Evolutionary conservation across 1,140 invertebrate species (phyloP).

Genomic region (Nasonia longicornis): DNA sequence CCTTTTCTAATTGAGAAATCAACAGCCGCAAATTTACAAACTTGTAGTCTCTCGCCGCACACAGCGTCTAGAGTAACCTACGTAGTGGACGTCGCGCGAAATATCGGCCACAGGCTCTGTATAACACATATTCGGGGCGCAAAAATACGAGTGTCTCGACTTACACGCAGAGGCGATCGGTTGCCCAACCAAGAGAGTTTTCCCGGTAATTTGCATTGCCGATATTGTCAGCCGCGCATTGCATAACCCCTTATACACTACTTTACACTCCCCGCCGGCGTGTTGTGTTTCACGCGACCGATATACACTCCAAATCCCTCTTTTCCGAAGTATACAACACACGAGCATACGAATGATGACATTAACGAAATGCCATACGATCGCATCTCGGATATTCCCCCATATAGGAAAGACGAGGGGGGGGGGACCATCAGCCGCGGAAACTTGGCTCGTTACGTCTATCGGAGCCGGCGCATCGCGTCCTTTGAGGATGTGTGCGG

Average conservation of each 20-base stretch:
- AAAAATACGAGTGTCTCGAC: not conserved
- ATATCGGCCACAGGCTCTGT: not conserved
- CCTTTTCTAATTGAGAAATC: not conserved
- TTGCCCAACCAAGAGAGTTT: not conserved
- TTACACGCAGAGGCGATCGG: not conserved
- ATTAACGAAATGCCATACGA: too few relatives aligned
- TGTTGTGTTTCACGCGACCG: not conserved
- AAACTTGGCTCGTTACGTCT: not conserved
- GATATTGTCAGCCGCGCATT: not conserved
- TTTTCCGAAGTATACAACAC: too few relatives aligned
- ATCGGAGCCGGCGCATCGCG: conserved; percentile 6
- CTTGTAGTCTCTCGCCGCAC: not conserved
- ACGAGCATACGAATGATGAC: too few relatives aligned
- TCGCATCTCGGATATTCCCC: too few relatives aligned
- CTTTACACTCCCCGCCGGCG: too few relatives aligned
- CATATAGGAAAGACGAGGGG: too few relatives aligned
- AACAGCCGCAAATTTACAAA: not conserved
- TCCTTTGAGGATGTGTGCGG: not conserved
- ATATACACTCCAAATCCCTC: not conserved
- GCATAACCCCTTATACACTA: not conserved
- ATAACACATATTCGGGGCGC: not conserved
- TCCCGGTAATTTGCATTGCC: conserved; percentile 8
- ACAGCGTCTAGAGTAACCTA: not conserved
- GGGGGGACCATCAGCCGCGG: not conserved
- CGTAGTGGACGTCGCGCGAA: not conserved